Conservation (phyloP, 2,888 invertebrate species). For the Rambutsinella grinnellia region DNA sequence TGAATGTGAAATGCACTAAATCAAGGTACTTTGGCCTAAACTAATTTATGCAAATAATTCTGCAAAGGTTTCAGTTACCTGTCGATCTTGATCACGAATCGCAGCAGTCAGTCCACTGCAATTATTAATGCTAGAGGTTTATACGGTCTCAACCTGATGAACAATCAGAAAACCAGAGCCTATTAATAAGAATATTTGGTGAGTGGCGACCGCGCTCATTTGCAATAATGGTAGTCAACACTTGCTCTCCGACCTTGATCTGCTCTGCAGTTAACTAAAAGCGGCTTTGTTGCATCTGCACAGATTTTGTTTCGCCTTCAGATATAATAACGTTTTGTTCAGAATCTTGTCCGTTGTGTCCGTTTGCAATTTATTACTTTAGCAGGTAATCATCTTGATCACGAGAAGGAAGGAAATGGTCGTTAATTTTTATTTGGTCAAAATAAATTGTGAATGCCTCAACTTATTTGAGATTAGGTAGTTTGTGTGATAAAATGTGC, state of each 20-base stretch:
- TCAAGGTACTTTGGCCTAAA: neutral
- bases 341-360: too few species aligned
- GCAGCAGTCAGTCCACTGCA: neutral
- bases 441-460: too few species aligned
- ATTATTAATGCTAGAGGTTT: neutral
- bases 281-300: neutral
- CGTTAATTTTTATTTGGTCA: too few species aligned
- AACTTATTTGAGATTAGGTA: too few species aligned
- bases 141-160: neutral
- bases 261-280: neutral
- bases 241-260: neutral
- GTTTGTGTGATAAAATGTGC: too few species aligned
- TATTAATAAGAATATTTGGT: neutral
- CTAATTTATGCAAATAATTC: neutral
- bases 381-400: too few species aligned
- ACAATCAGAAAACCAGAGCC: neutral
- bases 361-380: too few species aligned
- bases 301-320: too few species aligned
- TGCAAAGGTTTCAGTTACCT: neutral
- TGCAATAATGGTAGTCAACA: neutral
- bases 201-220: neutral
- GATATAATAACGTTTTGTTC: too few species aligned
- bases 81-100: conserved; percentile 5
- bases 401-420: too few species aligned
- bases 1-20: neutral